Base-by-base conservation (phyloP, 2,797 vertebrate species). In the Cyprinella venusta region DNA sequence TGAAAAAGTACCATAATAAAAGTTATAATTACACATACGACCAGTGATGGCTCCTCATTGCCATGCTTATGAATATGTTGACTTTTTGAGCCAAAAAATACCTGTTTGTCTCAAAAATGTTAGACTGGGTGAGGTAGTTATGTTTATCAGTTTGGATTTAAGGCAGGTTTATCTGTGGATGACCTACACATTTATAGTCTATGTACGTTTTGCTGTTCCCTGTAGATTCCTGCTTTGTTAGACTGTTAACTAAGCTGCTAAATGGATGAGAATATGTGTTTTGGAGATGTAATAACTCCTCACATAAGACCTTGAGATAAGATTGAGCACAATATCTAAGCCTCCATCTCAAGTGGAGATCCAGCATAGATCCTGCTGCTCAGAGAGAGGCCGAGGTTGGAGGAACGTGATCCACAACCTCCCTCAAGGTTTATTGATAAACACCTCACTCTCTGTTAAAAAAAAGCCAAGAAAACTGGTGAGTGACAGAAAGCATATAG, bases 401-500 rank as follows among this genome's bases (percentile, higher is more conserved):
- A 67, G 67, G 75, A 50, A 72, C 26, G 48, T 54, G 48, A 52
- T 78, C 77, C 75, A 54, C 36, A 81, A 56, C 36, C 78, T 83
- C 81, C 79, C 75, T 68, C 16, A 85, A 88, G 79, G 13, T 36
- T 52, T 77, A 70, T 52, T 64, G 15, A 79, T 68, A 26, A 77
- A 26, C 80, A 80, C 16, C 77, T 83, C 80, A 63, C 80, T 85
- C 80, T 86, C 84, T 87, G 78, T 69, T 45, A 59, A 40, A 54
- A 24, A 30, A 68, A 72, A 52, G 12, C 19, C 50, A 63, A 74
- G 26, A 79, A 65, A 59, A 33, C 4, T 26, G 69, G 12, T 72
- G 68, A 36, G 38, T 61, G 40, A 48, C 59, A 38, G 38, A 50
- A 36, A n/a, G 63, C 13, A 36, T 65, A 36, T 8, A 6, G 0